Conservation (phyloP, 2,797 vertebrate species). For the Thamnophis elegans region DNA sequence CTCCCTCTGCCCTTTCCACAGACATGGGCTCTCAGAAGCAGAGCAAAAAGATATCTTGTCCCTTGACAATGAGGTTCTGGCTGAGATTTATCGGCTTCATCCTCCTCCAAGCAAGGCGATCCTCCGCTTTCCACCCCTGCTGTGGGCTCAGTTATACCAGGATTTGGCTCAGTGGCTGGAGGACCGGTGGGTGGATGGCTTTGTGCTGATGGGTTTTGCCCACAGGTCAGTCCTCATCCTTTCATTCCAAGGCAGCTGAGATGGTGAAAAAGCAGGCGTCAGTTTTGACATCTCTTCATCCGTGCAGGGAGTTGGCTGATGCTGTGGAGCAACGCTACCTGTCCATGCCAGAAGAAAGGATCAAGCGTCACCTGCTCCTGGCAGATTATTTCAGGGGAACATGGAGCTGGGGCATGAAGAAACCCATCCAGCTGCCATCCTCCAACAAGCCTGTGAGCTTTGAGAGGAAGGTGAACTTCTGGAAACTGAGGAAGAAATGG, state of each 20-base stretch:
- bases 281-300: not conserved
- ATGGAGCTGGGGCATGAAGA: slow-evolving; percentile 79
- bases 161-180: slow-evolving; percentile 75
- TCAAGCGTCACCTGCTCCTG: slow-evolving; percentile 67
- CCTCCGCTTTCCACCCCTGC: slow-evolving; percentile 76
- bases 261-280: not conserved
- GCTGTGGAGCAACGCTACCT: slow-evolving; percentile 70
- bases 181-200: slow-evolving; percentile 69
- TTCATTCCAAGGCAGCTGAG: not conserved
- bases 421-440: slow-evolving; percentile 69
- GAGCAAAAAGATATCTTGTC: slow-evolving; percentile 84
- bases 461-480: slow-evolving; percentile 78
- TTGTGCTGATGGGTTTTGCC: slow-evolving; percentile 66
- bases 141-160: slow-evolving; percentile 75
- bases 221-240: slow-evolving; percentile 64
- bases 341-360: slow-evolving; percentile 61
- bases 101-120: slow-evolving; percentile 73
- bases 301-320: slow-evolving; percentile 73
- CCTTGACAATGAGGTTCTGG: slow-evolving; percentile 80
- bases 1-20: slow-evolving; percentile 41
- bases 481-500: not conserved
- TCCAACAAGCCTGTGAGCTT: slow-evolving; percentile 72
- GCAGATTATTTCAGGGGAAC: slow-evolving; percentile 80
- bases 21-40: slow-evolving; percentile 79
- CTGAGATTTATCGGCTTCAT: slow-evolving; percentile 74